These are phyloP conservation scores for Oryzias curvinotus DNA, from an alignment of 2,113 vertebrate genomes.

Conservation along the genomic window DNA sequence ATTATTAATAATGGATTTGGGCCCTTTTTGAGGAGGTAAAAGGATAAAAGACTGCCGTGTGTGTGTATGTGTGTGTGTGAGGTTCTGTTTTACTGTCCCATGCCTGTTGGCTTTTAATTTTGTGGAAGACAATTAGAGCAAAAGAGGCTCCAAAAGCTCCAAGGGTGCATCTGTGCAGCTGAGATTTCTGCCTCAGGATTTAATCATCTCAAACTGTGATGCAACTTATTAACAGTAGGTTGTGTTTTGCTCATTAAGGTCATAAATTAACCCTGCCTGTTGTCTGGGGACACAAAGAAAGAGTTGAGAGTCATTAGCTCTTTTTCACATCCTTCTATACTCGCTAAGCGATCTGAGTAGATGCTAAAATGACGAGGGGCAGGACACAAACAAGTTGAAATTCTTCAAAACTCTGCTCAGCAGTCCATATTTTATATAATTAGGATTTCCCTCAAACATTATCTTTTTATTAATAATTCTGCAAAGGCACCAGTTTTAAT, in stretches of 20 bases:
- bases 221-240: background rate
- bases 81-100: too few species aligned
- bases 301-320: constrained; percentile 20
- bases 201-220: background rate
- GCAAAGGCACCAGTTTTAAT: too few species aligned
- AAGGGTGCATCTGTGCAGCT: background rate
- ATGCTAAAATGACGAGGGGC: constrained; percentile 6
- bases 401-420: constrained; percentile 11
- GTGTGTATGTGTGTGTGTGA: too few species aligned
- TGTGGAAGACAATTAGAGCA: background rate
- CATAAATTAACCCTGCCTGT: background rate
- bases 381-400: background rate
- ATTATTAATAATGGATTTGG: constrained; percentile 56
- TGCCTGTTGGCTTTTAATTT: background rate
- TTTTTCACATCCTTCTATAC: constrained; percentile 23
- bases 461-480: too few species aligned
- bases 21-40: constrained; percentile 21
- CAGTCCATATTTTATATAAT: background rate
- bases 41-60: background rate
- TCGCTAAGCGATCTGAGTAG: constrained; percentile 43
- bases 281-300: constrained; percentile 12
- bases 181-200: background rate
- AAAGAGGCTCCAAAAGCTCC: constrained; percentile 1
- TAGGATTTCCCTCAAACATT: background rate
- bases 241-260: background rate